A percentile compares a stretch with the other conserved stretches of the same genome.
Evolutionary conservation across 1,140 invertebrate genomes (phyloP).

Genomic region (Tachypleus tridentatus): DNA sequence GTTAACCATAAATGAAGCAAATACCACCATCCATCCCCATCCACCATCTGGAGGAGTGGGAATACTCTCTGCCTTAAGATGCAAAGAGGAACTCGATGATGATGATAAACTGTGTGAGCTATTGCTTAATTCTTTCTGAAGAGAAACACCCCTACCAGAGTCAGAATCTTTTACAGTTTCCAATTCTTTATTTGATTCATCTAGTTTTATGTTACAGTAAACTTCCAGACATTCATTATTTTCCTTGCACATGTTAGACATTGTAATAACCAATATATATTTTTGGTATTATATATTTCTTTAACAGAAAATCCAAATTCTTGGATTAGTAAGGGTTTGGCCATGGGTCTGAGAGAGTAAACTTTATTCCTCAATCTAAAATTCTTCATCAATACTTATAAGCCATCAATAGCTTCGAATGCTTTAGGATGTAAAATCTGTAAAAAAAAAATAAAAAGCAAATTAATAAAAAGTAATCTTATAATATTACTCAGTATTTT

Average conservation of each 20-base stretch:
- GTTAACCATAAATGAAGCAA: slow-evolving; percentile 75
- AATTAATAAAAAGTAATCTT: no score
- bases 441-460: no score
- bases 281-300: slow-evolving; percentile 12
- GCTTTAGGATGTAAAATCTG: no score
- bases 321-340: slow-evolving; percentile 13
- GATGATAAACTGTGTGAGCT: background rate
- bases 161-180: background rate
- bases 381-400: slow-evolving; percentile 18
- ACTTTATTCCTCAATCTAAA: slow-evolving; percentile 11
- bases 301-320: slow-evolving; percentile 10
- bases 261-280: background rate
- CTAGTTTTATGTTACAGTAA: background rate
- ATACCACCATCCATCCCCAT: slow-evolving; percentile 58
- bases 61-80: slow-evolving; percentile 4
- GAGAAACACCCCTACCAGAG: background rate
- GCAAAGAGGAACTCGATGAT: background rate
- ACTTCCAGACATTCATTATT: background rate
- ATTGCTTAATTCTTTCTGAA: background rate
- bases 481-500: no score
- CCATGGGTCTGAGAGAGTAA: slow-evolving; percentile 17
- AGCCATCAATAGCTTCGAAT: slow-evolving; percentile 9
- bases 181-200: background rate
- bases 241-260: background rate
- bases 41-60: slow-evolving; percentile 38